phyloP scores from a whole-genome alignment of 2,797 vertebrate genomes.

The Oophaga sylvatica region DNA sequence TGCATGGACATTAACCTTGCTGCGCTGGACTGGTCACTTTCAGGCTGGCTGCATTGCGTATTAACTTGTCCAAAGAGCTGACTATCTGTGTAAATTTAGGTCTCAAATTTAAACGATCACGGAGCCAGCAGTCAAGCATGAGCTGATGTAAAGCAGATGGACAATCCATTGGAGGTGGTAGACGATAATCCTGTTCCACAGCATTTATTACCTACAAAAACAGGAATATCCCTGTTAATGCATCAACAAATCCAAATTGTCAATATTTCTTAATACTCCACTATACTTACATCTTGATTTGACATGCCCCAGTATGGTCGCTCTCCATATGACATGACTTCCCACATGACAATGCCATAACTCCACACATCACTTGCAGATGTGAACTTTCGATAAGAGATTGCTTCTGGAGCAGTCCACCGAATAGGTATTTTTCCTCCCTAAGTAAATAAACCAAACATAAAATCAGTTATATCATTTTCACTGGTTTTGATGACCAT shows the following conservation, averaged over 20 bases:
- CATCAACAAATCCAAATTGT: background rate
- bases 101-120: constrained; percentile 93
- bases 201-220: constrained; percentile 92
- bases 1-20: constrained; percentile 84
- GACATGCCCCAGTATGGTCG: constrained; percentile 99
- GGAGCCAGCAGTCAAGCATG: constrained; percentile 99
- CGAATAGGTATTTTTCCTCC: constrained; percentile 99
- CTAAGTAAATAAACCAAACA: constrained; percentile 67
- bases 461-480: background rate
- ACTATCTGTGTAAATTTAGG: constrained; percentile 98
- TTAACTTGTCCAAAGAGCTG: constrained; percentile 96
- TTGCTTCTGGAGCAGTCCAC: constrained; percentile 97
- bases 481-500: background rate
- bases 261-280: no score
- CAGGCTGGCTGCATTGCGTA: constrained; percentile 96
- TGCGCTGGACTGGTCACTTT: constrained; percentile 94
- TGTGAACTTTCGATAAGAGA: constrained; percentile 97
- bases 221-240: background rate
- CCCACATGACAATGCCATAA: constrained; percentile 99
- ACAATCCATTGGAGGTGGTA: constrained; percentile 98
- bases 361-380: constrained; percentile 98
- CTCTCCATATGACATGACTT: constrained; percentile 98
- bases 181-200: constrained; percentile 96
- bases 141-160: constrained; percentile 96
- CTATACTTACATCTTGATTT: constrained; percentile 93